Conservation (phyloP, 1,140 invertebrate species). For the Pentalonia nigronervosa region DNA sequence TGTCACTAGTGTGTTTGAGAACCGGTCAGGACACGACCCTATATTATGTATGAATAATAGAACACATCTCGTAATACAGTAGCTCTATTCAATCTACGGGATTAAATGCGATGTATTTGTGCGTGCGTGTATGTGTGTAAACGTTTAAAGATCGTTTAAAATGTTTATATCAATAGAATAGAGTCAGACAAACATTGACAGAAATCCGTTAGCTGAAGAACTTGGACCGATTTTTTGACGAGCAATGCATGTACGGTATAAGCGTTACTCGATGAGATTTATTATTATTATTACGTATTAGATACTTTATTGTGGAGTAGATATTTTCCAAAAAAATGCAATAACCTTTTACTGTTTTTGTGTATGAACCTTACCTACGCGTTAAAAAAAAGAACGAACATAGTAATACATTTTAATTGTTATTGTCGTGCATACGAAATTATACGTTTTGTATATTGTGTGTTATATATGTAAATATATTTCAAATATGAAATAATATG, state of each 20-base stretch:
- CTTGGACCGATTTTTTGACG: background rate
- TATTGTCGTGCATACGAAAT: slow-evolving; percentile 23
- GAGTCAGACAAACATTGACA: background rate
- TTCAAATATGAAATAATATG: slow-evolving; percentile 27
- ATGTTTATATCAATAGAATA: background rate
- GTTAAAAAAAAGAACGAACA: background rate
- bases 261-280: background rate
- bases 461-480: slow-evolving; percentile 35
- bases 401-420: slow-evolving; percentile 32
- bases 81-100: background rate
- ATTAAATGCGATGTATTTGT: background rate
- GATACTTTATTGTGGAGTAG: background rate
- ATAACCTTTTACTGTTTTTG: slow-evolving; percentile 3
- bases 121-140: background rate
- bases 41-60: background rate
- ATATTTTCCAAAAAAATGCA: background rate
- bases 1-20: no score
- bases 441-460: slow-evolving; percentile 10
- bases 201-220: background rate
- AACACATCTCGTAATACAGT: background rate
- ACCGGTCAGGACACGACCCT: slow-evolving; percentile 26
- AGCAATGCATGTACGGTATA: background rate
- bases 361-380: background rate
- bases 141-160: background rate
- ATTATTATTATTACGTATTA: background rate